Evolutionary conservation across 2,888 invertebrate genomes (phyloP).

Genomic region (Ischnura elegans): DNA sequence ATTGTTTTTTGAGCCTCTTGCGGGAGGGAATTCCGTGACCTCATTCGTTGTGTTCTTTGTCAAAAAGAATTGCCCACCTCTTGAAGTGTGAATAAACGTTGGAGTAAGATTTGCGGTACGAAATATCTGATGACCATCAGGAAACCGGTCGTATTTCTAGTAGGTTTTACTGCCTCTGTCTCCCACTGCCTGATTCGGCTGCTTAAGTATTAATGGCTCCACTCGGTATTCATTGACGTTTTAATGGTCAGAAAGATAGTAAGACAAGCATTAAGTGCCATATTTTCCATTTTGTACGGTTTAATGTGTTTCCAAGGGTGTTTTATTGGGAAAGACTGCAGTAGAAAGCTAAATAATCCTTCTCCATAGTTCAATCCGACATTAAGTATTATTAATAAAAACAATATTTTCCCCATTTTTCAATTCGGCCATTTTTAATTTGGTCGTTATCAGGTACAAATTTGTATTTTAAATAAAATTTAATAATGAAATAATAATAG

Average conservation of each 20-base stretch:
- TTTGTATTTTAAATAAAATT: too few relatives aligned
- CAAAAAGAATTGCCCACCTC: neutral
- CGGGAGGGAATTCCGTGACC: slow-evolving; percentile 25
- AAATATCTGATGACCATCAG: slow-evolving; percentile 7
- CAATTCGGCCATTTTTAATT: too few relatives aligned
- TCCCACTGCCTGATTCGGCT: neutral
- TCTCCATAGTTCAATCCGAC: too few relatives aligned
- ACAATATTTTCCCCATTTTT: too few relatives aligned
- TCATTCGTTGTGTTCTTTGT: slow-evolving; percentile 28
- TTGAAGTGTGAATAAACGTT: neutral
- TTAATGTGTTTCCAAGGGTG: neutral
- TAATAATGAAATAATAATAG: too few relatives aligned
- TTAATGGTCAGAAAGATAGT: neutral
- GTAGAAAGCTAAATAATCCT: too few relatives aligned
- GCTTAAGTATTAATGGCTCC: slow-evolving; percentile 3
- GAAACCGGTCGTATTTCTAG: slow-evolving; percentile 35
- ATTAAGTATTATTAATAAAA: too few relatives aligned
- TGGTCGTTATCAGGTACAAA: too few relatives aligned
- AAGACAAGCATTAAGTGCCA: neutral
- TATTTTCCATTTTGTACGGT: neutral
- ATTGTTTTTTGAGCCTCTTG: slow-evolving; percentile 19
- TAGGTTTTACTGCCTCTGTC: slow-evolving; percentile 18
- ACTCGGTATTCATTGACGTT: slow-evolving; percentile 40
- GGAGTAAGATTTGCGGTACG: neutral
- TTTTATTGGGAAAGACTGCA: neutral